Evolutionary conservation across 2,888 invertebrate genomes (phyloP), one percentile per base, ranked within the genome.

Genomic region (Galeruca laticollis): DNA sequence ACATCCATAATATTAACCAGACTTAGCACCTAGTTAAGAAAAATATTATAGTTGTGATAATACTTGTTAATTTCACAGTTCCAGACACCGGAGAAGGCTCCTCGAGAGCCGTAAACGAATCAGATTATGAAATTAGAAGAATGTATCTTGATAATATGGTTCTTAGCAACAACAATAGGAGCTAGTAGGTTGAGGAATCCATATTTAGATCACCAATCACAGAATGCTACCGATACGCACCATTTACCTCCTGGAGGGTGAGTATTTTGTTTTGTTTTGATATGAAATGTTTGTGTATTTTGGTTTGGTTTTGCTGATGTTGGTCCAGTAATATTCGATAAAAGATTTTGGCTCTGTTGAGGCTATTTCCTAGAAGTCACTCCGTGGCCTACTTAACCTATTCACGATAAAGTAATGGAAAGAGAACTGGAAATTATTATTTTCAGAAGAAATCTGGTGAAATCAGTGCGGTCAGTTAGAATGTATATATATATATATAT

Each of bases 191-290:
- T 70, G 40, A 69, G 72, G 43, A 70, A 71, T 64, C 72, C 70
- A n/a, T 73, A 72, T 51, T 54, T 62, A 33, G 65, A 76, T 70
- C 35, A 18, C 15, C 57, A 76, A 40, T 57, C 26, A 43, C 63
- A 78, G 47, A 72, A 75, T 57, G 78, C 77, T 40, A 79, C 77
- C 57, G 70, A 72, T 10, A 64, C 59, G 4, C 65, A 70, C 60
- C 76, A 77, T 40, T 73, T 79, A 52, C 74, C 77, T 56, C 79
- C 80, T 54, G 80, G 79, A 73, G 80, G 80, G 80, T 79, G 73
- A 79, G 79, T 70, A 52, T 31, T 10, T 15, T 47, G 8, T 15
- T 5, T n/a, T 18, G 4, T 15, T 15, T 47, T 26, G 3, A 5
- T 18, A 15, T 15, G n/a, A 3, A n/a, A 3, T 2, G n/a, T n/a